Base-by-base conservation (phyloP, 2,797 vertebrate species). In the Sternarchorhynchus goeldii region DNA sequence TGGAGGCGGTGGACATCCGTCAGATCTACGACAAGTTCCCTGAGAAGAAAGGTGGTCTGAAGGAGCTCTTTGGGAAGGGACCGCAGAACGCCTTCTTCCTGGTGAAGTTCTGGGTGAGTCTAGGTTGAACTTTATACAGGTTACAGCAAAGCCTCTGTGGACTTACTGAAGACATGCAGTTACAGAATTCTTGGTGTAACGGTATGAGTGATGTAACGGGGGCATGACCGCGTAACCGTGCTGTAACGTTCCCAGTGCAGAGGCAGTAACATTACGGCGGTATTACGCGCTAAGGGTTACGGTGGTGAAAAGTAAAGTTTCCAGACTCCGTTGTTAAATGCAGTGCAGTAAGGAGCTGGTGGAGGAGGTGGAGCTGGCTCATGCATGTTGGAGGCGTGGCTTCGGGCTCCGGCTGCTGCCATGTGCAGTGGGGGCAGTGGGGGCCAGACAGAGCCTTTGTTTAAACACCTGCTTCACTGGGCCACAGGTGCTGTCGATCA, bases 1-100 rank as follows among this genome's bases (percentile, higher is more conserved):
- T 99, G 36, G 97, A 99, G 89, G 95, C 96, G 0, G 97, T 99
- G 91, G 97, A 99, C 92, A 98, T 99, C 85, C 93, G 96, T 86
- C 97, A 99, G 92, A 99, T 98, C 87, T 99, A 99, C 31, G 97
- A 99, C 93, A 99, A 99, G 85, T 99, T 99, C 82, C 97, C 97
- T 0, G 97, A 99, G 88, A 99, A 99, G 93, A 99, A 99, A 87
- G 97, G 97, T 0, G 97, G 97, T 34, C 92, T 99, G 55, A 99
- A 98, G 90, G 97, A 99, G 86, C 93, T 99, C 45, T 99, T 98
- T 79, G 94, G 92, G 78, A 98, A 97, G 84, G 97, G 97, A 14
- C 96, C 96, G 0, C 97, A 98, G 65, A 97, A 96, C 14, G 94
- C 97, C 60, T 99, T 99, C 92, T 99, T 98, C 93, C 94, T 99